These are phyloP conservation scores for Masnerella sp. DNA, from an alignment of 2,888 invertebrate species.

Conservation along the genomic window DNA sequence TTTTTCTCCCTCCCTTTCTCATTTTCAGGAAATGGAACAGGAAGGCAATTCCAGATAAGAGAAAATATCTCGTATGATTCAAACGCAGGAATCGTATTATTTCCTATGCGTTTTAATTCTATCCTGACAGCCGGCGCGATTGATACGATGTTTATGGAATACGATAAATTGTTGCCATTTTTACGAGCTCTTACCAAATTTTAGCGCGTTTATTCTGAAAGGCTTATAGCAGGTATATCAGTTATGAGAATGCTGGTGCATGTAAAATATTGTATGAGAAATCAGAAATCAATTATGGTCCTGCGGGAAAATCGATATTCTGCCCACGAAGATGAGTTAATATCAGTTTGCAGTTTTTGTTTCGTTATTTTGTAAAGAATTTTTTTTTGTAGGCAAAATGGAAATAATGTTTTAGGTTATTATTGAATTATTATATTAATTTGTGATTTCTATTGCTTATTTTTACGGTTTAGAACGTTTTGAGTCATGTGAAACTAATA, in stretches of 20 bases:
- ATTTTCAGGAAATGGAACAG: constrained; percentile 69
- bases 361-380: too few relatives aligned
- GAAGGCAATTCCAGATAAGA: constrained; percentile 70
- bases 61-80: constrained; percentile 68
- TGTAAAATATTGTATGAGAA: constrained; percentile 20
- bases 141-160: constrained; percentile 39
- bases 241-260: constrained; percentile 1
- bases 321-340: constrained; percentile 2
- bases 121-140: constrained; percentile 2
- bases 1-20: constrained; percentile 61
- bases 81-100: constrained; percentile 63
- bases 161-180: constrained; percentile 29
- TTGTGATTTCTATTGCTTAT: too few relatives aligned
- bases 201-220: background rate
- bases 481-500: too few relatives aligned
- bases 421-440: too few relatives aligned
- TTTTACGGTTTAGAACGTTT: too few relatives aligned
- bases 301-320: constrained; percentile 2
- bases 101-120: constrained; percentile 40
- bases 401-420: too few relatives aligned
- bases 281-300: constrained; percentile 18
- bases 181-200: constrained; percentile 16
- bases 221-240: constrained; percentile 8
- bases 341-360: background rate
- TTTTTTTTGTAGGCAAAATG: too few relatives aligned